Evolutionary conservation across 2,113 vertebrate genomes (phyloP).

Genomic region (Dinomys branickii): DNA sequence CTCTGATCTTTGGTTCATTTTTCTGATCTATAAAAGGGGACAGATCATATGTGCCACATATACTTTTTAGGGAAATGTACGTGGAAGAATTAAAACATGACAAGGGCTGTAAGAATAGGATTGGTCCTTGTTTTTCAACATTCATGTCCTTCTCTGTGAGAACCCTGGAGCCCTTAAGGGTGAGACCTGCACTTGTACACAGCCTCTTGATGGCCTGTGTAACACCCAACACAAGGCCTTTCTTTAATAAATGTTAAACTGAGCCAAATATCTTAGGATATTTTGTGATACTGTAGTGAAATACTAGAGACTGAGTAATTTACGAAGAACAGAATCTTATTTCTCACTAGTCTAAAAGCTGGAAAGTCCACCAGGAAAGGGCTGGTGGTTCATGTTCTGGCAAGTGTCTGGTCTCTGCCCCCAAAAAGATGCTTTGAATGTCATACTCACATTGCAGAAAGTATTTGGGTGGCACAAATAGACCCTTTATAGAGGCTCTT

Average conservation of each 20-base stretch:
- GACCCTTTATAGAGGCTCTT: neutral
- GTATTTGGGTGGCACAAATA: neutral
- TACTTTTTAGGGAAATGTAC: neutral
- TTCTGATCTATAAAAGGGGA: slow-evolving; percentile 22
- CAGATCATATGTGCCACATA: neutral
- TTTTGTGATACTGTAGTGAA: neutral
- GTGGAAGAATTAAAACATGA: neutral
- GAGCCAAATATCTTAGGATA: neutral
- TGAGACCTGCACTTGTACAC: rapidly evolving
- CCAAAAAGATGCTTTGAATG: neutral
- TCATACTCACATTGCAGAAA: neutral
- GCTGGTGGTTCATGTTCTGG: too few species aligned
- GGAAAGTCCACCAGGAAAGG: neutral
- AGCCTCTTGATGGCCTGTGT: neutral
- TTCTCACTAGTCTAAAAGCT: neutral
- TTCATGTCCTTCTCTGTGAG: neutral
- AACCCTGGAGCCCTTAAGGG: neutral
- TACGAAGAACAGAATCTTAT: neutral
- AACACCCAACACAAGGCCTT: neutral
- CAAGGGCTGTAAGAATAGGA: neutral
- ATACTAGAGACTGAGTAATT: neutral
- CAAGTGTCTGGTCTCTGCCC: neutral
- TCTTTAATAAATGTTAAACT: neutral
- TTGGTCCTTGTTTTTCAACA: neutral
- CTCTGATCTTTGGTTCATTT: neutral